phyloP scores from a whole-genome alignment of 2,797 vertebrate genomes.

The Pagetopsis macropterus region DNA sequence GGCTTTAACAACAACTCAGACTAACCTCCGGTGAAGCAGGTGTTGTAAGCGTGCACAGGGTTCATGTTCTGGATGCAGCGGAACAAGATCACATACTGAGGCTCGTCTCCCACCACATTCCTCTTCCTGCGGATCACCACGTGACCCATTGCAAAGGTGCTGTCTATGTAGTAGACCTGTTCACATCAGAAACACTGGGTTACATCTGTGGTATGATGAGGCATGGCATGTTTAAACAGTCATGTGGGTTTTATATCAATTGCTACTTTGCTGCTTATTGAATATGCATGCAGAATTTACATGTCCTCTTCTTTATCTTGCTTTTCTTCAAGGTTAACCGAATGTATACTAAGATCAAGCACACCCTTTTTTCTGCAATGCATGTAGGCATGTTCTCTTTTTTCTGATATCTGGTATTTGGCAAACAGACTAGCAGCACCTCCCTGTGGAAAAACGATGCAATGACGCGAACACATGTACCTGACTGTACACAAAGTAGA shows the following conservation, averaged over 20 bases:
- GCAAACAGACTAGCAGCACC: slow-evolving; percentile 46
- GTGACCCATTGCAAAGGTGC: slow-evolving; percentile 93
- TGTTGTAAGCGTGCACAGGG: slow-evolving; percentile 87
- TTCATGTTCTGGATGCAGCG: slow-evolving; percentile 97
- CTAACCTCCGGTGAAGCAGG: slow-evolving; percentile 96
- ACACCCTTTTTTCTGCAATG: slow-evolving; percentile 12
- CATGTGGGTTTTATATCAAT: not conserved
- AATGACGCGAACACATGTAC: slow-evolving; percentile 69
- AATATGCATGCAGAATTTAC: slow-evolving; percentile 21
- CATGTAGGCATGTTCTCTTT: not conserved
- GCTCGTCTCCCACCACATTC: slow-evolving; percentile 90
- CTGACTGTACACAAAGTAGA: slow-evolving; percentile 97
- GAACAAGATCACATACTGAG: slow-evolving; percentile 89
- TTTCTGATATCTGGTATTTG: not conserved
- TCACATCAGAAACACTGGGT: slow-evolving; percentile 18
- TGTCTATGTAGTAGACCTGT: slow-evolving; percentile 93
- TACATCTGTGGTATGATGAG: not conserved
- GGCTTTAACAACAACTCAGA: slow-evolving; percentile 10
- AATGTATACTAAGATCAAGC: slow-evolving; percentile 16
- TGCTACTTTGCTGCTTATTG: not conserved
- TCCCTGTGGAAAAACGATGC: slow-evolving; percentile 45
- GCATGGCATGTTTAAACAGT: not conserved
- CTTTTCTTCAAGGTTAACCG: slow-evolving; percentile 52
- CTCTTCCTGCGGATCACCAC: slow-evolving; percentile 92
- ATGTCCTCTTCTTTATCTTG: slow-evolving; percentile 34